Evolutionary conservation across 1,140 invertebrate genomes (phyloP).

Genomic region (Euura lappo): DNA sequence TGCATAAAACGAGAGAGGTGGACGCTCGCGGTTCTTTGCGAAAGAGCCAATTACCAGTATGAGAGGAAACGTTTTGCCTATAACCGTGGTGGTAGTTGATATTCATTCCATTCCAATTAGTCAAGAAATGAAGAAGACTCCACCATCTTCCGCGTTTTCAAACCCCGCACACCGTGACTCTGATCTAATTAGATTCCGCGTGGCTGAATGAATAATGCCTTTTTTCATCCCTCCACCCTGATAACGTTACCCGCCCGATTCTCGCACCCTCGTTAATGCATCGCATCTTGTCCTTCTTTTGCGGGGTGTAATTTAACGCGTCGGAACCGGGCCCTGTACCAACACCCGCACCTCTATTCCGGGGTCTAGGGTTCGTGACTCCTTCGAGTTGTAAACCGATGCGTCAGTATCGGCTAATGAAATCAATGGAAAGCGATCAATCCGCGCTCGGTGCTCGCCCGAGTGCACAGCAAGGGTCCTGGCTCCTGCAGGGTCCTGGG

Average conservation of each 20-base stretch:
- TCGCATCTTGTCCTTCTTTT: conserved; percentile 30
- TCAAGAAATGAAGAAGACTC: too few relatives aligned
- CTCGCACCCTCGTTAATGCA: conserved; percentile 39
- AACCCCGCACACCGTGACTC: conserved; percentile 4
- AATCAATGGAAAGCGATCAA: conserved; percentile 47
- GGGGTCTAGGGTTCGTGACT: background rate
- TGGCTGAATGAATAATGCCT: conserved; percentile 17
- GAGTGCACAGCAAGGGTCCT: conserved; percentile 23
- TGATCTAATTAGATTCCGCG: conserved; percentile 34
- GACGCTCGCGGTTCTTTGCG: background rate
- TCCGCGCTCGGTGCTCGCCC: conserved; percentile 16
- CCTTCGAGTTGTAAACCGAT: conserved; percentile 27
- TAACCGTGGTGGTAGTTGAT: too few relatives aligned
- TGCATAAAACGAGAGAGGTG: background rate
- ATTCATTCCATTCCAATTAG: too few relatives aligned
- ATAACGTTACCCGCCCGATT: background rate
- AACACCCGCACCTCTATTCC: conserved; percentile 1
- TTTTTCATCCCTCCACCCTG: background rate
- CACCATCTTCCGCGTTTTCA: too few relatives aligned
- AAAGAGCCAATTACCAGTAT: background rate
- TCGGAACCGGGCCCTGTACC: conserved; percentile 21
- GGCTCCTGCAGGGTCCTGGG: conserved; percentile 12
- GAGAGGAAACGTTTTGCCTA: background rate
- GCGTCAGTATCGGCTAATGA: conserved; percentile 49
- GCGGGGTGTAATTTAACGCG: conserved; percentile 40